phyloP scores from a whole-genome alignment of 2,888 invertebrate species.

The Xestia ashworthii region DNA sequence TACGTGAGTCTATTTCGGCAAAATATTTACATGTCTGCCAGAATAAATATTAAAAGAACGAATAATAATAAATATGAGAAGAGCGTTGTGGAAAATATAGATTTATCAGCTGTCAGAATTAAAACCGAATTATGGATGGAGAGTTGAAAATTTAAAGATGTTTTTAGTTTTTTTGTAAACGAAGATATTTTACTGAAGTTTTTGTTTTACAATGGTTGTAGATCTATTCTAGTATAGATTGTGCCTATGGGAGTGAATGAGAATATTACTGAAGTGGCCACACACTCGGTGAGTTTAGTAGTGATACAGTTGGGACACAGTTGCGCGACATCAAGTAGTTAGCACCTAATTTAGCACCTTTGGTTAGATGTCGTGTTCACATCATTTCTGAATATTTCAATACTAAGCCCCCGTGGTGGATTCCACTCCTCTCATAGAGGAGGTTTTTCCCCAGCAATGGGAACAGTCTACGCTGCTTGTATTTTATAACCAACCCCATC shows the following conservation, averaged over 20 bases:
- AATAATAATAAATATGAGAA: too few relatives aligned
- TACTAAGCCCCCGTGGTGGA: too few relatives aligned
- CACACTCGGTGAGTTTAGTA: neutral
- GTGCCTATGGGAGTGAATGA: too few relatives aligned
- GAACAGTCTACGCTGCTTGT: neutral
- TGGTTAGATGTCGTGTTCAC: neutral
- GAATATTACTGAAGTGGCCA: neutral
- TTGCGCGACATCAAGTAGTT: neutral
- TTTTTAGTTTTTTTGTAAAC: constrained; percentile 12
- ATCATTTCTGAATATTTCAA: too few relatives aligned
- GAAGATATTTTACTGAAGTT: neutral
- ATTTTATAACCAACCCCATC: too few relatives aligned
- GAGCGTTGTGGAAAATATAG: constrained; percentile 22
- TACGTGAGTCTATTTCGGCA: constrained; percentile 35
- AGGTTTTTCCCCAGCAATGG: neutral
- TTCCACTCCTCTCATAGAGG: neutral
- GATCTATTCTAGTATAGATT: neutral
- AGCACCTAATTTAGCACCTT: neutral
- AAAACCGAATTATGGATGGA: constrained; percentile 13
- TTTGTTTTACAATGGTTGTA: neutral
- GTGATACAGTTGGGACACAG: neutral
- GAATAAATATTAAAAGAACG: constrained; percentile 54
- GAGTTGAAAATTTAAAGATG: constrained; percentile 1
- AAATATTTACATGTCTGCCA: constrained; percentile 54
- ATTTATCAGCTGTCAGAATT: constrained; percentile 21